Evolutionary conservation across 2,888 invertebrate species (phyloP).

Genomic region (Diogma glabrata): DNA sequence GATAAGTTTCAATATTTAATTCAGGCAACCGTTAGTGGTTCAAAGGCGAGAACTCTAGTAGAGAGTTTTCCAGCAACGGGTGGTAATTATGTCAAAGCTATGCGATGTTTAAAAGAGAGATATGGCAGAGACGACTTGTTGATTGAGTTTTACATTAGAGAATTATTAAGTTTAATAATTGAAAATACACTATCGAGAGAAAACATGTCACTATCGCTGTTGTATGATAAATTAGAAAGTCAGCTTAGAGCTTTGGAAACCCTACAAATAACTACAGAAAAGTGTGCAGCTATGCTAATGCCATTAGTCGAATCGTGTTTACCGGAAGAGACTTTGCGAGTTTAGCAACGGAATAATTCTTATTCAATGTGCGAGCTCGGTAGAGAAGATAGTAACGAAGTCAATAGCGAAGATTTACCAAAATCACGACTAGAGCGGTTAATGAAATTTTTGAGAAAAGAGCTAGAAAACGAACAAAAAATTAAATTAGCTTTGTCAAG

Average conservation of each 20-base stretch:
- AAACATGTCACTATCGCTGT: neutral
- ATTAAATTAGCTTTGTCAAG: neutral
- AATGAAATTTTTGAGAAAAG: neutral
- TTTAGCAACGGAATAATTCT: conserved; percentile 18
- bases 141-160: conserved; percentile 22
- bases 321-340: conserved; percentile 22
- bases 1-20: neutral
- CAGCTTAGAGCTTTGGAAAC: conserved; percentile 6
- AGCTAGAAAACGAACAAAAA: neutral
- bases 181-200: conserved; percentile 17
- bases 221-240: conserved; percentile 6
- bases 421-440: neutral
- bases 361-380: neutral
- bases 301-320: conserved; percentile 23
- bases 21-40: neutral
- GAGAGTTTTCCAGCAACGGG: conserved; percentile 19
- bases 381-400: neutral
- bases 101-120: conserved; percentile 19
- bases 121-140: conserved; percentile 20
- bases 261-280: neutral
- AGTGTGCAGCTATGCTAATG: neutral
- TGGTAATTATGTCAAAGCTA: conserved; percentile 22
- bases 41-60: conserved; percentile 19
- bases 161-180: conserved; percentile 21
- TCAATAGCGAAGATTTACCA: too few relatives aligned